Evolutionary conservation across 2,113 vertebrate genomes (phyloP).

Genomic region (Bubo scandiacus): DNA sequence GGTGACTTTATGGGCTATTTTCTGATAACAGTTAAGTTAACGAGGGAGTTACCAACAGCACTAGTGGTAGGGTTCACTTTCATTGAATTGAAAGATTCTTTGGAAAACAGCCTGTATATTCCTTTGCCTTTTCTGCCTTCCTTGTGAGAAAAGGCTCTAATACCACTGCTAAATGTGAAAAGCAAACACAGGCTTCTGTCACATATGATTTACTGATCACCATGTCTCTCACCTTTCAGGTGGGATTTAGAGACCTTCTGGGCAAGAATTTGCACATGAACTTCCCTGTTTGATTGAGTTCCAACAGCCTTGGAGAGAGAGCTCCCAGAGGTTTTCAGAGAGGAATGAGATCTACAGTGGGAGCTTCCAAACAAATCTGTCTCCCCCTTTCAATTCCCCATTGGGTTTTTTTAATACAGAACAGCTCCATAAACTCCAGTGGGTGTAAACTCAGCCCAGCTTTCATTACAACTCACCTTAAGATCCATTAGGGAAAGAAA

Average conservation of each 20-base stretch:
- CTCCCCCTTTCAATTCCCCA: neutral
- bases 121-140: neutral
- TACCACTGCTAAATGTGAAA: neutral
- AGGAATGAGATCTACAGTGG: neutral
- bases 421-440: neutral
- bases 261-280: neutral
- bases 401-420: neutral
- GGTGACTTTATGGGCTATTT: neutral
- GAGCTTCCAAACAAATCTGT: neutral
- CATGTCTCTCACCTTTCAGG: accelerated
- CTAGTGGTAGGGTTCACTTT: neutral
- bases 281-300: neutral
- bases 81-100: neutral
- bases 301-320: neutral
- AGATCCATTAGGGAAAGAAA: neutral
- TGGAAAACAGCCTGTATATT: neutral
- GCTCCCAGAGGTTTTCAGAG: neutral
- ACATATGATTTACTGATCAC: neutral
- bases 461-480: neutral
- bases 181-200: neutral
- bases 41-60: neutral
- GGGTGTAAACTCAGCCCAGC: neutral
- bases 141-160: neutral
- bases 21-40: neutral
- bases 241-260: neutral